Evolutionary conservation across 2,888 invertebrate genomes (phyloP).

Genomic region (Eurois occulta): DNA sequence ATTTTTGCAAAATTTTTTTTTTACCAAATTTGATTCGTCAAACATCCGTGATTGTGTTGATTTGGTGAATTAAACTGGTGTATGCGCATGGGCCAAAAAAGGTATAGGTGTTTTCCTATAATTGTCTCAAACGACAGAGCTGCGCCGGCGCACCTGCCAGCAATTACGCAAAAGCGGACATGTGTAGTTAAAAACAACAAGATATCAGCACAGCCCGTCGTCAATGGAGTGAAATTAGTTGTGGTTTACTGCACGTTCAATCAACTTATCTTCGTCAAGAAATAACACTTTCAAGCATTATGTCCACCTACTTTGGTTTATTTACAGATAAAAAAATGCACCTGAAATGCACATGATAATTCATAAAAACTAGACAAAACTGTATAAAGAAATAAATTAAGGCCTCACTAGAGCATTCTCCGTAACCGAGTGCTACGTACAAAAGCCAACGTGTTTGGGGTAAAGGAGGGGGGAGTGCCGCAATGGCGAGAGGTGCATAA

Average conservation of each 20-base stretch:
- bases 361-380: background rate
- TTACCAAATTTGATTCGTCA: constrained; percentile 16
- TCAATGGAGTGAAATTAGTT: constrained; percentile 78
- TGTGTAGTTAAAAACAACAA: constrained; percentile 76
- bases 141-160: constrained; percentile 78
- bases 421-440: constrained; percentile 8
- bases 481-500: constrained; percentile 80
- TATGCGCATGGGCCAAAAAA: constrained; percentile 28
- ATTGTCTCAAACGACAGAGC: constrained; percentile 70
- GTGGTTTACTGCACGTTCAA: constrained; percentile 68
- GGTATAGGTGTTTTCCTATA: constrained; percentile 71
- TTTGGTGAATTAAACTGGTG: constrained; percentile 24
- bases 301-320: background rate
- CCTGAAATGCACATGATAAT: background rate
- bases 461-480: constrained; percentile 62
- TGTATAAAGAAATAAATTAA: constrained; percentile 4
- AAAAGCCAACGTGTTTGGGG: constrained; percentile 42
- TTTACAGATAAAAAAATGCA: background rate
- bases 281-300: constrained; percentile 14
- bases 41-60: constrained; percentile 15
- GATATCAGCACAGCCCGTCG: constrained; percentile 77
- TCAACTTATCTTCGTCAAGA: constrained; percentile 21
- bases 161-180: constrained; percentile 80
- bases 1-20: background rate
- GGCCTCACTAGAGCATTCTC: constrained; percentile 5